phyloP scores from a whole-genome alignment of 1,140 invertebrate species.

The Andricus grossulariae region DNA sequence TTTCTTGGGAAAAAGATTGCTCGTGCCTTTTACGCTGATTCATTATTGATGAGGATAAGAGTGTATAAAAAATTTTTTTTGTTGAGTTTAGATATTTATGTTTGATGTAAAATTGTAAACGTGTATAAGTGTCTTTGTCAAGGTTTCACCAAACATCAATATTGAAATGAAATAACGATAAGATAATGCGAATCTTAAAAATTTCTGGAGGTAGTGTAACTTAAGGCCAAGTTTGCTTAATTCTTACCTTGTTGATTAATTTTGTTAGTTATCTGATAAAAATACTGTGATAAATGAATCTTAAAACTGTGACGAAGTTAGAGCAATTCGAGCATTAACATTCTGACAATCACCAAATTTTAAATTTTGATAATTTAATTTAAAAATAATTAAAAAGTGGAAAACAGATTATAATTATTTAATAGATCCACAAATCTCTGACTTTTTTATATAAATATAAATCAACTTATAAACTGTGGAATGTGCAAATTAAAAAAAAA shows the following conservation, averaged over 20 bases:
- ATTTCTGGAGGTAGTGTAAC: neutral
- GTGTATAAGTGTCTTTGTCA: conserved; percentile 9
- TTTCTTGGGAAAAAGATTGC: neutral
- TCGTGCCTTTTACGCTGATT: conserved; percentile 9
- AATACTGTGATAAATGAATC: conserved; percentile 4
- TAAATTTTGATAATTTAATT: too few relatives aligned
- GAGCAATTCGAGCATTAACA: too few relatives aligned
- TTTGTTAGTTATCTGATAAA: conserved; percentile 29
- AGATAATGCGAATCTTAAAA: conserved; percentile 18
- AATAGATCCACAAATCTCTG: too few relatives aligned
- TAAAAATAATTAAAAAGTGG: too few relatives aligned
- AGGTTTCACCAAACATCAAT: conserved; percentile 25
- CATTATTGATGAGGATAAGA: conserved; percentile 21
- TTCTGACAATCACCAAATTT: too few relatives aligned
- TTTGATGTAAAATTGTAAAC: conserved; percentile 9
- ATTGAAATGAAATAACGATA: conserved; percentile 29
- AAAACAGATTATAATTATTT: too few relatives aligned
- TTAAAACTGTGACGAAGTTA: too few relatives aligned
- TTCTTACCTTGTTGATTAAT: conserved; percentile 14
- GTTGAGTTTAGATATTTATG: neutral
- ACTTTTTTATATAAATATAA: too few relatives aligned
- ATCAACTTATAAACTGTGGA: too few relatives aligned
- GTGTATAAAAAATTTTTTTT: conserved; percentile 14
- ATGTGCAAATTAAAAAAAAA: too few relatives aligned
- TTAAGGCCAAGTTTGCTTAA: conserved; percentile 16